These are phyloP conservation scores for Peromyscus leucopus DNA, from an alignment of 2,113 vertebrate genomes.

Conservation along the genomic window DNA sequence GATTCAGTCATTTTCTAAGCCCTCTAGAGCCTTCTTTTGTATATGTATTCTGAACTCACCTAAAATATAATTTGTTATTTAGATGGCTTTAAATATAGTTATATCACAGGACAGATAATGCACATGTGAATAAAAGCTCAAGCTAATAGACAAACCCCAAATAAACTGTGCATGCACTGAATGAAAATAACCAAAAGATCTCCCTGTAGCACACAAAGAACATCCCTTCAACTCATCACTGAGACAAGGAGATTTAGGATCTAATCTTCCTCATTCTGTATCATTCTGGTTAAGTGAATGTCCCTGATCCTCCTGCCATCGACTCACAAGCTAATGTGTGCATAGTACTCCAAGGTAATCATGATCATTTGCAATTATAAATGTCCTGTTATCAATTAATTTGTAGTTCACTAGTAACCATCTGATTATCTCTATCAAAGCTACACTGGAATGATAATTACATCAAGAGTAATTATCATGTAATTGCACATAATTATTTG, in stretches of 20 bases:
- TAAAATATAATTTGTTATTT: not conserved
- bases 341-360: slow-evolving; percentile 67
- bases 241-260: not conserved
- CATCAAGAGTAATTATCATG: slow-evolving; percentile 84
- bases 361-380: slow-evolving; percentile 78
- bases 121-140: not conserved
- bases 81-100: not conserved
- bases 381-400: slow-evolving; percentile 87
- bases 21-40: not conserved
- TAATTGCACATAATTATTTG: slow-evolving; percentile 85
- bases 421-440: slow-evolving; percentile 85
- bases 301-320: not conserved
- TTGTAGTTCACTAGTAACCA: slow-evolving; percentile 82
- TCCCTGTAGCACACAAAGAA: not conserved
- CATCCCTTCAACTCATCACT: not conserved
- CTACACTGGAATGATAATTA: slow-evolving; percentile 78
- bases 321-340: slow-evolving; percentile 28
- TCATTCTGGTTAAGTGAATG: not conserved
- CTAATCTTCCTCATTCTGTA: not conserved
- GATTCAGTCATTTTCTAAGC: not conserved
- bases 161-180: not conserved
- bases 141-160: slow-evolving; percentile 23
- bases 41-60: not conserved
- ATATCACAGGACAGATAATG: not conserved
- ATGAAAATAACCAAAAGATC: not conserved